A percentile compares a stretch with the other conserved stretches of the same genome.
phyloP scores from a whole-genome alignment of 2,113 vertebrate genomes.

The Ammodytes dubius region DNA sequence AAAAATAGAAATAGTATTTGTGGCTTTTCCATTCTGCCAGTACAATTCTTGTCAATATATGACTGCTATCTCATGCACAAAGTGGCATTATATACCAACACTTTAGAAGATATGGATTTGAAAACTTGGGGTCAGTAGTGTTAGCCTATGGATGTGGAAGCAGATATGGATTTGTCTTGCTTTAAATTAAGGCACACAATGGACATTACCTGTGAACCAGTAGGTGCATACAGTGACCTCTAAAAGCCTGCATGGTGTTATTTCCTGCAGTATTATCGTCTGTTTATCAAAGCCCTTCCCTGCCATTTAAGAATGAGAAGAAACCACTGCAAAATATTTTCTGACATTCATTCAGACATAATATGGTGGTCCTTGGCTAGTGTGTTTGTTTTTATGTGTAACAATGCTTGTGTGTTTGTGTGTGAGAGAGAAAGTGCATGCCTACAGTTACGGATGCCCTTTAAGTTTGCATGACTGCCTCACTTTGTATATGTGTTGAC shows the following conservation, averaged over 20 bases:
- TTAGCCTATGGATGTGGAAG: background rate
- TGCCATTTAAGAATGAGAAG: slow-evolving; percentile 31
- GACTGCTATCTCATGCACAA: background rate
- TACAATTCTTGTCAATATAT: background rate
- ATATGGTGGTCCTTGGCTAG: slow-evolving; percentile 28
- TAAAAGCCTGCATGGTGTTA: background rate
- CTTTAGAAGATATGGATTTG: background rate
- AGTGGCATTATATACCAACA: background rate
- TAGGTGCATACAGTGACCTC: background rate
- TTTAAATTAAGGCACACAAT: background rate
- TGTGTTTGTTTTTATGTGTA: slow-evolving; percentile 15
- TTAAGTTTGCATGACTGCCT: slow-evolving; percentile 43
- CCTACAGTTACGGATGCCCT: slow-evolving; percentile 42
- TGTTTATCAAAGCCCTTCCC: slow-evolving; percentile 8
- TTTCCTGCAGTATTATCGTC: slow-evolving; percentile 19
- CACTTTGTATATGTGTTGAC: slow-evolving; percentile 34
- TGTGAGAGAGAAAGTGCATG: background rate
- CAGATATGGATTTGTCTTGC: background rate
- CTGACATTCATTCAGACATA: slow-evolving; percentile 40
- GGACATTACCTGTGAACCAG: background rate
- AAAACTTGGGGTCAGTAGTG: background rate
- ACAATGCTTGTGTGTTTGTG: background rate
- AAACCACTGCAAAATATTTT: slow-evolving; percentile 3
- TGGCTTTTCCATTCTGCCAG: background rate
- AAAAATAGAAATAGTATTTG: background rate